Percentiles rank a stretch among this genome's conserved stretches.
These are phyloP conservation scores for Cottus gobio DNA, from an alignment of 2,113 vertebrate species.

Conservation along the genomic window DNA sequence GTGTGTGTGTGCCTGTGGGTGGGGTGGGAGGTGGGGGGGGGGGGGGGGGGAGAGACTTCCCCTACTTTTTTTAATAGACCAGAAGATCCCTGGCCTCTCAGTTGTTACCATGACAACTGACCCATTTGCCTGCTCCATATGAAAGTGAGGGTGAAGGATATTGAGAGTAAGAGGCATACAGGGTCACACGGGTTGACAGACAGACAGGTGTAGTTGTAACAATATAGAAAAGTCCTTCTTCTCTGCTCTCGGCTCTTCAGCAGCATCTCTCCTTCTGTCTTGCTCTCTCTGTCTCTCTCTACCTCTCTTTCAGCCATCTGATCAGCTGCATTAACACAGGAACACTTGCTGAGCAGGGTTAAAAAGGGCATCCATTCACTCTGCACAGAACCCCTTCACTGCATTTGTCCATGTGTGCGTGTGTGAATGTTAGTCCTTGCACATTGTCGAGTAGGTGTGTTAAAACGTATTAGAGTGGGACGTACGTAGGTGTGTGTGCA, in stretches of 20 bases:
- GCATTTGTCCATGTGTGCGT: conserved; percentile 38
- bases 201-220: conserved; percentile 89
- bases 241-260: conserved; percentile 23
- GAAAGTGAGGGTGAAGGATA: conserved; percentile 61
- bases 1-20: not conserved
- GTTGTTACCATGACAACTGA: conserved; percentile 95
- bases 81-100: conserved; percentile 92
- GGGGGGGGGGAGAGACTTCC: no score
- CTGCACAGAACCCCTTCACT: conserved; percentile 64
- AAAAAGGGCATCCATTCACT: conserved; percentile 96
- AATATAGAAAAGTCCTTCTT: conserved; percentile 53
- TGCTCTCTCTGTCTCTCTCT: conserved; percentile 3
- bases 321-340: conserved; percentile 95
- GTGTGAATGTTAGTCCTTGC: conserved; percentile 43
- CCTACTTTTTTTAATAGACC: conserved; percentile 92
- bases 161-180: conserved; percentile 76
- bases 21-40: not conserved
- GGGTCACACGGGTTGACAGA: conserved; percentile 88
- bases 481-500: conserved; percentile 46
- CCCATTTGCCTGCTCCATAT: conserved; percentile 90
- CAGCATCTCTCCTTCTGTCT: conserved; percentile 38
- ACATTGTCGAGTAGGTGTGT: conserved; percentile 74
- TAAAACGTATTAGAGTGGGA: conserved; percentile 73
- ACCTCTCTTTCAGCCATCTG: conserved; percentile 88
- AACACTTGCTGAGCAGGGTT: conserved; percentile 93